Evolutionary conservation across 2,797 vertebrate genomes (phyloP).

Genomic region (Scolopax rusticola): DNA sequence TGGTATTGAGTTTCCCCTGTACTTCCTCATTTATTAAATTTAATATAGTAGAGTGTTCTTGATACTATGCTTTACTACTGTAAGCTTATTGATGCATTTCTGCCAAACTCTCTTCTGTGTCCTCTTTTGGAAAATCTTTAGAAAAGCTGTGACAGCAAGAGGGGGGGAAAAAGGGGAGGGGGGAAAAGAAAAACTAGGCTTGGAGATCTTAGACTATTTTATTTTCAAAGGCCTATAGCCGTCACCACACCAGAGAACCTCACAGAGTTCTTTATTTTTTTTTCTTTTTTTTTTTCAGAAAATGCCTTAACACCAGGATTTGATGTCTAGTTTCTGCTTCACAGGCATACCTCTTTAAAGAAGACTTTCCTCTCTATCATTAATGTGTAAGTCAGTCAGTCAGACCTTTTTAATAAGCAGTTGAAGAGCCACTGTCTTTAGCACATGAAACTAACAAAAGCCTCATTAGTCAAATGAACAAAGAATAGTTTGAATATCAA

Average conservation of each 20-base stretch:
- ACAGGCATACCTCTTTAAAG: conserved; percentile 63
- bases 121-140: conserved; percentile 21
- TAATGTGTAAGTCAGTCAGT: conserved; percentile 61
- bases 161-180: accelerated
- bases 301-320: conserved; percentile 56
- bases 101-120: neutral
- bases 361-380: conserved; percentile 40
- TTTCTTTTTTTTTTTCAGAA: conserved; percentile 35
- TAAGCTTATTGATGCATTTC: neutral
- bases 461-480: conserved; percentile 63
- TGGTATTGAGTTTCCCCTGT: neutral
- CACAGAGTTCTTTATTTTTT: neutral
- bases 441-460: conserved; percentile 70
- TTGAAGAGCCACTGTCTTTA: conserved; percentile 66
- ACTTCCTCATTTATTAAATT: neutral
- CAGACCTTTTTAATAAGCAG: conserved; percentile 68
- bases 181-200: neutral
- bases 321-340: conserved; percentile 57
- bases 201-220: conserved; percentile 22
- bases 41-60: neutral
- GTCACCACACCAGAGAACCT: conserved; percentile 5
- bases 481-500: conserved; percentile 64
- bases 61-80: neutral
- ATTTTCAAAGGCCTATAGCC: conserved; percentile 19
- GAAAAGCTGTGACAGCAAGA: neutral